Percentiles rank a stretch among this genome's conserved stretches.
Evolutionary conservation across 2,797 vertebrate genomes (phyloP).

Genomic region (Schizothorax lantsangensis): DNA sequence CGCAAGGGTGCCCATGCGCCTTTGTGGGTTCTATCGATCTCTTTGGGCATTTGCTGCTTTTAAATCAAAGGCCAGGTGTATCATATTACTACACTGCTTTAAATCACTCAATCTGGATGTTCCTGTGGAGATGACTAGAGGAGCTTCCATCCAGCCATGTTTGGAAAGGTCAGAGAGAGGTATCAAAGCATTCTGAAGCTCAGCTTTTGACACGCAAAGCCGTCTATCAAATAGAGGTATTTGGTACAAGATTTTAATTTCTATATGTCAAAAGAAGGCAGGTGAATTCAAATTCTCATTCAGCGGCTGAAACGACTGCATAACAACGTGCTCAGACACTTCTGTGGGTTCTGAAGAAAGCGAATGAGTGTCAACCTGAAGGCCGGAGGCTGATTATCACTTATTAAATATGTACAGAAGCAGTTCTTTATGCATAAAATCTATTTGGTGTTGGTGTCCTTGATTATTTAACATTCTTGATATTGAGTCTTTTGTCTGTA

Average conservation of each 20-base stretch:
- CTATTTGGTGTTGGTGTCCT: conserved; percentile 36
- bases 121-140: conserved; percentile 70
- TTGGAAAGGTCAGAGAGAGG: conserved; percentile 54
- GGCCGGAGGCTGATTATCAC: conserved; percentile 13
- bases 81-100: conserved; percentile 71
- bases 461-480: conserved; percentile 22
- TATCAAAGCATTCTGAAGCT: conserved; percentile 21
- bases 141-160: conserved; percentile 56
- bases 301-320: not conserved
- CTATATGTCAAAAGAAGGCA: conserved; percentile 74
- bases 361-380: conserved; percentile 20
- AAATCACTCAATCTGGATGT: conserved; percentile 77
- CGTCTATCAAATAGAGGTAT: conserved; percentile 19
- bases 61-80: conserved; percentile 78
- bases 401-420: conserved; percentile 28
- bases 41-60: conserved; percentile 74
- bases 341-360: conserved; percentile 15
- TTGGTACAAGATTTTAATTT: conserved; percentile 22
- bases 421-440: conserved; percentile 13
- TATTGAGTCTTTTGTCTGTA: conserved; percentile 21
- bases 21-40: conserved; percentile 72
- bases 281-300: conserved; percentile 67
- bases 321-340: not conserved
- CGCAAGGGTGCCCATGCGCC: conserved; percentile 73
- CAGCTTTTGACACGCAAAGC: not conserved